Conservation (phyloP, 2,888 invertebrate species). For the Loripinus fragilis region DNA sequence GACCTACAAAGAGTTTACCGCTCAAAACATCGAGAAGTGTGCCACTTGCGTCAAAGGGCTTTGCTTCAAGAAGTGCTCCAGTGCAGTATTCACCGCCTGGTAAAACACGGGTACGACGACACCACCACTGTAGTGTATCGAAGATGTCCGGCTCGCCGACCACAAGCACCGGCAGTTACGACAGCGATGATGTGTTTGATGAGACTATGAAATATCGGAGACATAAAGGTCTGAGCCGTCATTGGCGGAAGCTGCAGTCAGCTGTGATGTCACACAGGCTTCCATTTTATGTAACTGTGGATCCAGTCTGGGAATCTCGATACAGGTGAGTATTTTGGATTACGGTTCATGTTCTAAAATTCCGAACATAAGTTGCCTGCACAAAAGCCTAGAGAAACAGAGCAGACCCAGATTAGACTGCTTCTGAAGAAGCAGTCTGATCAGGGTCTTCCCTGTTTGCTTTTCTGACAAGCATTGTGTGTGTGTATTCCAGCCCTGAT, state of each 20-base stretch:
- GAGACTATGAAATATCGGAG: slow-evolving; percentile 36
- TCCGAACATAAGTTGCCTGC: too few relatives aligned
- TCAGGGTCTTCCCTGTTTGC: too few relatives aligned
- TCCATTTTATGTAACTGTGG: background rate
- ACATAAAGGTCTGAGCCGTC: slow-evolving; percentile 29
- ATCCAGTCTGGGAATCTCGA: slow-evolving; percentile 25
- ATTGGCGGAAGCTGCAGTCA: slow-evolving; percentile 52
- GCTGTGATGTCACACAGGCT: slow-evolving; percentile 46
- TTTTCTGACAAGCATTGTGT: too few relatives aligned
- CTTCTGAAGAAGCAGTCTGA: too few relatives aligned
- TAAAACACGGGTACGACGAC: background rate
- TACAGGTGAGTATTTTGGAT: slow-evolving; percentile 3
- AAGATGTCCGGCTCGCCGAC: background rate
- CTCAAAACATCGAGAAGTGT: background rate
- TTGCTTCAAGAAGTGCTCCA: background rate
- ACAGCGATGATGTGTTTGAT: slow-evolving; percentile 69
- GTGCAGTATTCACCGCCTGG: background rate
- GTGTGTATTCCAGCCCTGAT: too few relatives aligned
- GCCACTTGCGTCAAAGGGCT: background rate
- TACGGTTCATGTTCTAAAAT: too few relatives aligned
- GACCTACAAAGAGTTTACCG: background rate
- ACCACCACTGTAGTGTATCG: background rate
- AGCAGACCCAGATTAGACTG: too few relatives aligned
- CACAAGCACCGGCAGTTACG: background rate
- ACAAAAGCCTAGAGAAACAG: too few relatives aligned